Evolutionary conservation across 2,797 vertebrate species (phyloP).

Genomic region (Esox masquinongy): DNA sequence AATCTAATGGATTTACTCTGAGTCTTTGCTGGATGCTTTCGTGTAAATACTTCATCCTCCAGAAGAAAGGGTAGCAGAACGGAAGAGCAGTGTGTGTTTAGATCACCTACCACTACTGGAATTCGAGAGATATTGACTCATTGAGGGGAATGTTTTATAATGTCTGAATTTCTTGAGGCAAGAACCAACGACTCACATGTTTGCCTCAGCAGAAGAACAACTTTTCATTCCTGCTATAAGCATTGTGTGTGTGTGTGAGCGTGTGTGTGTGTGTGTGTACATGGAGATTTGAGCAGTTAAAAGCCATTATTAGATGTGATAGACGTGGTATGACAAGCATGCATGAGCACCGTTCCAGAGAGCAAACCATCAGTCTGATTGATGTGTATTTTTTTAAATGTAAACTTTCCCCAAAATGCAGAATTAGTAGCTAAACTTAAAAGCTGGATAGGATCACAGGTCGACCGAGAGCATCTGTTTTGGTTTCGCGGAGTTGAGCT

Average conservation of each 20-base stretch:
- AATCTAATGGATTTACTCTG: slow-evolving; percentile 39
- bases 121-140: neutral
- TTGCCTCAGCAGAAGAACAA: neutral
- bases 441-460: too few species aligned
- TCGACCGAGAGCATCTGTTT: too few species aligned
- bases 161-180: neutral
- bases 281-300: too few species aligned
- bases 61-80: slow-evolving; percentile 11
- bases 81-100: neutral
- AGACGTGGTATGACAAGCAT: too few species aligned
- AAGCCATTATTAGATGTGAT: too few species aligned
- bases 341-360: too few species aligned
- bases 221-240: too few species aligned
- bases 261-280: slow-evolving; percentile 15
- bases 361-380: too few species aligned
- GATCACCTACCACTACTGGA: neutral
- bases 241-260: neutral
- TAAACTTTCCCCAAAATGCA: too few species aligned
- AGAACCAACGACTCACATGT: neutral
- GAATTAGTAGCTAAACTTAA: too few species aligned
- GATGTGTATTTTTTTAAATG: too few species aligned
- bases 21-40: slow-evolving; percentile 33
- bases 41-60: slow-evolving; percentile 27
- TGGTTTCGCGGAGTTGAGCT: too few species aligned
- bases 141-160: neutral